Conservation (phyloP, 2,888 invertebrate species). For the Tineola bisselliella region DNA sequence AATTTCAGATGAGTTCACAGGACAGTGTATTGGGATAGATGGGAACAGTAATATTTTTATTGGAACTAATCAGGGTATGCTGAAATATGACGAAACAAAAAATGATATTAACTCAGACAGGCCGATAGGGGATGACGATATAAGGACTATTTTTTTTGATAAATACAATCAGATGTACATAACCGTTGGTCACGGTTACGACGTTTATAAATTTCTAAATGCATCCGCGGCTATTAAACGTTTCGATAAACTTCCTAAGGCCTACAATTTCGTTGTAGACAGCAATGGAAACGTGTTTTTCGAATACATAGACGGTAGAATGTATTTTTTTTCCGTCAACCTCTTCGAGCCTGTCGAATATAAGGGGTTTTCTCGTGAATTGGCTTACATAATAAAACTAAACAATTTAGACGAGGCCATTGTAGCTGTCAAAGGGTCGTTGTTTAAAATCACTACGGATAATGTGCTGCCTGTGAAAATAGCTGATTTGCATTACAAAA, state of each 20-base stretch:
- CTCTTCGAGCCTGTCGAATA: conserved; percentile 52
- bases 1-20: conserved; percentile 43
- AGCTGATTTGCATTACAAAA: conserved; percentile 50
- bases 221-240: conserved; percentile 51
- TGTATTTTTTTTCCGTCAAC: conserved; percentile 49
- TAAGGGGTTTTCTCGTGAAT: conserved; percentile 52
- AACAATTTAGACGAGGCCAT: conserved; percentile 51
- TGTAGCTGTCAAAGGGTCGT: conserved; percentile 48
- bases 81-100: conserved; percentile 45
- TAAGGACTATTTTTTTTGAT: conserved; percentile 49
- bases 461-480: conserved; percentile 48
- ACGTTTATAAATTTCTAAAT: conserved; percentile 48
- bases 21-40: conserved; percentile 52
- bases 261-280: conserved; percentile 50
- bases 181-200: conserved; percentile 44
- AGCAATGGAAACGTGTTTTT: conserved; percentile 48
- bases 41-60: conserved; percentile 40
- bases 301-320: conserved; percentile 50
- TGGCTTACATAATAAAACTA: conserved; percentile 47
- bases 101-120: conserved; percentile 46
- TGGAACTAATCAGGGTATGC: conserved; percentile 53
- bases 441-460: conserved; percentile 40
- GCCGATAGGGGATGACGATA: conserved; percentile 57
- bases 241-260: conserved; percentile 50
- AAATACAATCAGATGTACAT: conserved; percentile 51